Base-by-base conservation (phyloP, 1,140 invertebrate genomes). In the Drosophila sechellia region DNA sequence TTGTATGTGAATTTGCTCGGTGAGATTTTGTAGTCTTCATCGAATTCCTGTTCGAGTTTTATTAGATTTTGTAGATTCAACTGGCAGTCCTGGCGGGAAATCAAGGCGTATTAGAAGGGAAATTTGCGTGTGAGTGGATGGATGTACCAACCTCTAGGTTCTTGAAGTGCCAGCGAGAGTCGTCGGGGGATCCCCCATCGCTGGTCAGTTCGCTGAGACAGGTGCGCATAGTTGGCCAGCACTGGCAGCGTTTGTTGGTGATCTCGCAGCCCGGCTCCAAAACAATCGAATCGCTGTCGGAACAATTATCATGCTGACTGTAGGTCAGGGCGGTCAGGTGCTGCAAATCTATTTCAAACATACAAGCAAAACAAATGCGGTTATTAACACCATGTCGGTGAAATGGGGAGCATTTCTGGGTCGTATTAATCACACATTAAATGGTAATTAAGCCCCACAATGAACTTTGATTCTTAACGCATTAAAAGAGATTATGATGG, bases 11-110 rank as follows among this genome's bases (percentile, higher is more conserved):
- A 92, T 77, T 90, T 92, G 72, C 79, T 90, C 76, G 91, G 91
- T 77, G 91, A 86, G 79, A 91, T 86, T 91, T 92, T 92, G 49
- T 92, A 92, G 78, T 92, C 91, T 77, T 92, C 91, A 87, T 92
- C 91, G 73, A 92, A 92, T 76, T 92, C 91, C 75, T 76, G 73
- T 81, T 92, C 91, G 55, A 90, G 71, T 73, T 92, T 90, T 39
- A 92, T 83, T 25, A 92, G 69, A 86, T 92, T 92, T 72, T 90
- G 83, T 77, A 92, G 90, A 74, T 92, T 92, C 50, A 92, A 75
- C 73, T 92, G 91, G 77, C 91, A 92, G 69, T 92, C 91, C 91
- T 17, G 54, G 11, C 37, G 15, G n/a, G 27, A 4, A 4, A 11
- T 0, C 1, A 20, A 1, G 10, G 8, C 2, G n/a, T 10, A 15